Evolutionary conservation across 2,888 invertebrate species (phyloP).

Genomic region (Heteromurus nitidus): DNA sequence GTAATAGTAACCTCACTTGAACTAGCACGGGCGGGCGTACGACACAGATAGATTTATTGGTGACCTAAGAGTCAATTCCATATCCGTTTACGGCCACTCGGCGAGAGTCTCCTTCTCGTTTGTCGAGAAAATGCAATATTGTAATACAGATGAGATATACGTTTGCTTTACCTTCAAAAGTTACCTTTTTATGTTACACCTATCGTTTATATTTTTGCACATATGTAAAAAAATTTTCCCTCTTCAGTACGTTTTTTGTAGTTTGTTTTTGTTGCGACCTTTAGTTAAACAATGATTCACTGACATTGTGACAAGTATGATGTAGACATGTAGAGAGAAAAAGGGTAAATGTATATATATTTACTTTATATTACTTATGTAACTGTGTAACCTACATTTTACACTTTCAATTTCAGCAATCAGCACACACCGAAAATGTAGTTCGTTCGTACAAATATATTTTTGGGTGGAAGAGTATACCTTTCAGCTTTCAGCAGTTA

Average conservation of each 20-base stretch:
- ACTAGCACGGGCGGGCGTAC: slow-evolving; percentile 4
- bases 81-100: slow-evolving; percentile 36
- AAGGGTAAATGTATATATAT: no score
- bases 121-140: background rate
- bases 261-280: slow-evolving; percentile 1
- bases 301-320: no score
- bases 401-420: slow-evolving; percentile 3
- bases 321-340: background rate
- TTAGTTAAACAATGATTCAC: slow-evolving; percentile 5
- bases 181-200: background rate
- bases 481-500: no score
- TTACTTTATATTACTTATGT: background rate
- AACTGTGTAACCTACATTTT: background rate
- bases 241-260: background rate
- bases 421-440: no score
- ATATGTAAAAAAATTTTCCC: slow-evolving; percentile 11
- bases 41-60: slow-evolving; percentile 53
- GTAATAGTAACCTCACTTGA: slow-evolving; percentile 49
- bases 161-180: no score
- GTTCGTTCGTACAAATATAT: no score
- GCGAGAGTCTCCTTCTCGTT: slow-evolving; percentile 16
- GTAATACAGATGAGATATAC: no score
- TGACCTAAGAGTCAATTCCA: slow-evolving; percentile 39
- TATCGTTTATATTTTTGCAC: background rate
- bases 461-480: no score